Conservation (phyloP, 2,113 vertebrate genomes). For the Cricetomys ansorgei region DNA sequence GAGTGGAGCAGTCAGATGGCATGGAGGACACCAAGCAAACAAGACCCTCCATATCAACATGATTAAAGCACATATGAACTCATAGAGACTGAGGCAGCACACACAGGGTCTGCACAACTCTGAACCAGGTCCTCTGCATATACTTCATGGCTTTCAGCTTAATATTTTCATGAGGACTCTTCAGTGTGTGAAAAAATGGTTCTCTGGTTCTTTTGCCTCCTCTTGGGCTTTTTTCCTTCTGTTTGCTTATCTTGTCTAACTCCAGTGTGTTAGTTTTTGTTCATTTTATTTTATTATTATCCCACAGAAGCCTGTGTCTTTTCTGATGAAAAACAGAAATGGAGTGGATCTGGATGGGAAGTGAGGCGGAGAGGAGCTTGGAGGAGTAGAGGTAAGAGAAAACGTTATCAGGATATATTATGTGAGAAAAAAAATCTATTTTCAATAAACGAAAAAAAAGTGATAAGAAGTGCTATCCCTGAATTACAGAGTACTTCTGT, state of each 20-base stretch:
- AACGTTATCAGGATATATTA: neutral
- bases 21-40: neutral
- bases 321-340: neutral
- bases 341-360: neutral
- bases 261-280: neutral
- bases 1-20: neutral
- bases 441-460: neutral
- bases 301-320: neutral
- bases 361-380: neutral
- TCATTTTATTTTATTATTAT: neutral
- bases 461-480: neutral
- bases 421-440: neutral
- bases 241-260: neutral
- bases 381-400: neutral
- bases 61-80: neutral
- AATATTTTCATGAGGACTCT: neutral
- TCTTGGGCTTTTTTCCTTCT: neutral
- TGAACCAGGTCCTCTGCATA: neutral
- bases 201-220: neutral
- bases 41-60: neutral
- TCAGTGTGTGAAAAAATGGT: neutral
- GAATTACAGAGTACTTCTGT: too few species aligned
- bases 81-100: neutral
- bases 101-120: neutral
- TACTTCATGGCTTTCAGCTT: neutral